Base-by-base conservation (phyloP, 2,797 vertebrate genomes). In the Iguana delicatissima region DNA sequence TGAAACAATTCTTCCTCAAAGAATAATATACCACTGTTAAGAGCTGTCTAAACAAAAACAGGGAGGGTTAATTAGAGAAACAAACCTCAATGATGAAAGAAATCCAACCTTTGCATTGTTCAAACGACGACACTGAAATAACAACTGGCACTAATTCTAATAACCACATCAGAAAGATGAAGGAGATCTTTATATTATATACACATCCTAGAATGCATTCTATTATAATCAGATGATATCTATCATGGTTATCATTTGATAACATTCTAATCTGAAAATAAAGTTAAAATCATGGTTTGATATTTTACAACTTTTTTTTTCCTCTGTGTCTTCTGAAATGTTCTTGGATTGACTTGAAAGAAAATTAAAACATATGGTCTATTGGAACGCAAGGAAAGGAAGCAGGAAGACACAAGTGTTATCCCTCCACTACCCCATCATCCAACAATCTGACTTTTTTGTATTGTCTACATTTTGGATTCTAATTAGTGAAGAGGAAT, bases 301-400 rank as follows among this genome's bases (percentile, higher is more conserved):
- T 95, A 93, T 91, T 96, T 96, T 96, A 96, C 59, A 93, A 93
- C 76, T 91, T 95, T 87, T 69, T 67, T 69, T 29, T 92, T 96
- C 90, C 93, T 85, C 91, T 95, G 91, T 92, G 24, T 94, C 73
- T 92, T 95, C 90, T 93, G 93, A 97, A 96, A 96, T 96, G 86
- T 94, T 96, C 89, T 96, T 97, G 97, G 96, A 97, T 92, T 87
- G 64, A 94, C 92, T 97, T 98, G 74, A 97, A 97, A 97, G 95
- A 93, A 91, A 95, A 92, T 89, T 93, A 94, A 91, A 96, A 91
- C 96, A 97, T 96, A 95, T 96, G 97, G 94, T 93, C 91, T 95
- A 94, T 89, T 91, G 84, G 94, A 96, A 95, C 94, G 94, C 92
- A 96, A 96, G 90, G 89, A 93, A 89, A 89, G 87, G 91, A 93